These are phyloP conservation scores for Resseliella maxima DNA, from an alignment of 2,888 invertebrate genomes.

Conservation along the genomic window DNA sequence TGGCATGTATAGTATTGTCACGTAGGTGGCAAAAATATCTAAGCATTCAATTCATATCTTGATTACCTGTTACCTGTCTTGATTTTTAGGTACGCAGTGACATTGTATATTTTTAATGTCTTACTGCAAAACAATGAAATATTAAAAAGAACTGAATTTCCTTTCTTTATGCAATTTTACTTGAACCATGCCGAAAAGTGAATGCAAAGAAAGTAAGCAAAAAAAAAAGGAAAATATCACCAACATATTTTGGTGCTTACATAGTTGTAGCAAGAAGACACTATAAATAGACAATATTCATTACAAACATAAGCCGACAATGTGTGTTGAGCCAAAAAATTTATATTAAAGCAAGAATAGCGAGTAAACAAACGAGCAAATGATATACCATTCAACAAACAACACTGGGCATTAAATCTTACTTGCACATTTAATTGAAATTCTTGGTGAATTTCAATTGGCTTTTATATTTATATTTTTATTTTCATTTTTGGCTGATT, in stretches of 20 bases:
- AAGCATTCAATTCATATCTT: not conserved
- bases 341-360: not conserved
- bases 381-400: not conserved
- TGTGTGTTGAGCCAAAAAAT: constrained; percentile 25
- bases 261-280: not conserved
- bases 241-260: not conserved
- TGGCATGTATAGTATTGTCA: not conserved
- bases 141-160: not conserved
- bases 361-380: not conserved
- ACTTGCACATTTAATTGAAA: constrained; percentile 49
- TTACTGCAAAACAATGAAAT: not conserved
- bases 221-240: no score
- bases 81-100: constrained; percentile 9
- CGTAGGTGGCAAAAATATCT: constrained; percentile 13
- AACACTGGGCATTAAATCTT: constrained; percentile 11
- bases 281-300: constrained; percentile 5
- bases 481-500: not conserved
- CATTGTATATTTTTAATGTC: constrained; percentile 29
- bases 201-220: not conserved
- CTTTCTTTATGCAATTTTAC: not conserved
- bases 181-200: not conserved
- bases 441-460: constrained; percentile 22
- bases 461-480: not conserved
- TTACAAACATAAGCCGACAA: constrained; percentile 38
- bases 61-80: not conserved